Conservation (phyloP, 2,888 invertebrate genomes). For the Smittia aterrima region DNA sequence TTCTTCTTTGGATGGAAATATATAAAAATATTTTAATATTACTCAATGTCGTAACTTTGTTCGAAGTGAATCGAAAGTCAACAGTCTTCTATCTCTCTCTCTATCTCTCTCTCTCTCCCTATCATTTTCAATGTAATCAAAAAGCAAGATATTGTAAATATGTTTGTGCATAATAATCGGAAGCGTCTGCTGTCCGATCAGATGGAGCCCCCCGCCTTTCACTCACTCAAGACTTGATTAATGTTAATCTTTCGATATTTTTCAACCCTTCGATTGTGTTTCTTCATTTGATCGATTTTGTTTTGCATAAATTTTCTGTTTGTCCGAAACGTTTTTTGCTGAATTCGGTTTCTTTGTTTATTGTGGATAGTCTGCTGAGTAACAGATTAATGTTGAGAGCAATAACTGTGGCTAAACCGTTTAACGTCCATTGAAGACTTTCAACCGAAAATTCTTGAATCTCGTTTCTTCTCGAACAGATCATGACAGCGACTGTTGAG, state of each 20-base stretch:
- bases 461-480: constrained; percentile 11
- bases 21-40: neutral
- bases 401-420: neutral
- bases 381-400: neutral
- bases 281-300: neutral
- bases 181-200: neutral
- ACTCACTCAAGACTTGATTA: neutral
- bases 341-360: neutral
- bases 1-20: constrained; percentile 14
- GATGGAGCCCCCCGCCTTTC: neutral
- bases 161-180: neutral
- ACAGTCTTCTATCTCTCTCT: constrained; percentile 4
- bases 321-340: constrained; percentile 3
- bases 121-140: neutral
- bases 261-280: neutral
- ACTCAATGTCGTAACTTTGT: constrained; percentile 36
- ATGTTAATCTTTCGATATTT: neutral
- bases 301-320: neutral
- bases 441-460: neutral
- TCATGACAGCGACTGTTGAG: constrained; percentile 91
- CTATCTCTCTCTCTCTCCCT: neutral
- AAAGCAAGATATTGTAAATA: neutral
- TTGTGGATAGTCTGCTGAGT: constrained; percentile 16
- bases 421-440: neutral
- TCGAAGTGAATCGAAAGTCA: neutral